A percentile compares a stretch with the other conserved stretches of the same genome.
Evolutionary conservation across 2,888 invertebrate genomes (phyloP).

Genomic region (Dioctria rufipes): DNA sequence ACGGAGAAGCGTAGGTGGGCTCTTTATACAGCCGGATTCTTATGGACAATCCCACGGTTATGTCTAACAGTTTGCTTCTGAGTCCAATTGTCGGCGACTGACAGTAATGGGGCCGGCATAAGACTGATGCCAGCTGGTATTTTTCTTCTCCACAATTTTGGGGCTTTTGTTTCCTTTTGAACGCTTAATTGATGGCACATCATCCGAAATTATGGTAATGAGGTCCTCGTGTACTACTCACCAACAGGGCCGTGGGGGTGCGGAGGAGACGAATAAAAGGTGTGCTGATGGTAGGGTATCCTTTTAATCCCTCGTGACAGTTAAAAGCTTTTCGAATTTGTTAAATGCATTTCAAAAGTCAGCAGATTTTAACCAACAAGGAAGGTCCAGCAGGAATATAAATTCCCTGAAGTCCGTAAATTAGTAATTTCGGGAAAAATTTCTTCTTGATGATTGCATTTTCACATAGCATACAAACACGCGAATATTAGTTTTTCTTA

Average conservation of each 20-base stretch:
- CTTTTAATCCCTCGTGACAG: slow-evolving; percentile 31
- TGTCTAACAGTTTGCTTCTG: neutral
- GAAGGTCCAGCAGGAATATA: neutral
- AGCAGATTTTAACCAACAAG: neutral
- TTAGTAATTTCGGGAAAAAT: too few species aligned
- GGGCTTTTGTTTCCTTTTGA: slow-evolving; percentile 36
- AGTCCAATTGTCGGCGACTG: slow-evolving; percentile 12
- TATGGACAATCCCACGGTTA: too few species aligned
- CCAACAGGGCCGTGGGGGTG: neutral
- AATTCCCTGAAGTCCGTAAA: too few species aligned
- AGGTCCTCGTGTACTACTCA: slow-evolving; percentile 17
- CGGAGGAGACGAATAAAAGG: neutral
- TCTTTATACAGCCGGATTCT: too few species aligned
- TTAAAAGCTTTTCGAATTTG: slow-evolving; percentile 43
- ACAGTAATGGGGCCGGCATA: slow-evolving; percentile 1
- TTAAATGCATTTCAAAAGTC: slow-evolving; percentile 23
- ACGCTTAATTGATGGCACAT: slow-evolving; percentile 46
- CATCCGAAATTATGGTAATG: slow-evolving; percentile 44
- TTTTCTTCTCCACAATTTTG: slow-evolving; percentile 17
- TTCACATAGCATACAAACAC: too few species aligned
- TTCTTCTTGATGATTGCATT: too few species aligned
- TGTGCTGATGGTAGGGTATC: neutral
- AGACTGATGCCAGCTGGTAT: slow-evolving; percentile 38
- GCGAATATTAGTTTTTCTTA: too few species aligned
- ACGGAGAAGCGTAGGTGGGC: too few species aligned